Evolutionary conservation across 1,140 invertebrate genomes (phyloP).

Genomic region (Fopius arisanus): DNA sequence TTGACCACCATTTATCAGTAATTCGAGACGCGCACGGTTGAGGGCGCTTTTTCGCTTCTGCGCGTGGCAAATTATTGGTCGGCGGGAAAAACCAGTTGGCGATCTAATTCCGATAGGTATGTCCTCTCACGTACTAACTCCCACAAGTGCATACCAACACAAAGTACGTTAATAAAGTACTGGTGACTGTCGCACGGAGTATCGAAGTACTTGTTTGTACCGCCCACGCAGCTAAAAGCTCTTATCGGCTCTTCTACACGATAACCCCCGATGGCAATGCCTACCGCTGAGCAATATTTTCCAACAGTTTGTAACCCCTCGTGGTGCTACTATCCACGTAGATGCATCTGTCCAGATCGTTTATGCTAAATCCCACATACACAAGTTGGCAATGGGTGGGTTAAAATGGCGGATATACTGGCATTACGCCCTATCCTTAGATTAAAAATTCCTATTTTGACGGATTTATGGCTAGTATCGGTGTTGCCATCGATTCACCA

Average conservation of each 20-base stretch:
- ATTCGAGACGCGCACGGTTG: slow-evolving; percentile 13
- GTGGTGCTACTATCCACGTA: neutral
- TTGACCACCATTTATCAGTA: slow-evolving; percentile 9
- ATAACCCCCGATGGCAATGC: slow-evolving; percentile 26
- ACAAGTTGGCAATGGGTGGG: neutral
- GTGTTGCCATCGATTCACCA: slow-evolving; percentile 19
- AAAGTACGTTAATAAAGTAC: neutral
- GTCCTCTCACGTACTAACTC: neutral
- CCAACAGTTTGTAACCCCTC: neutral
- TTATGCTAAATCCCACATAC: neutral
- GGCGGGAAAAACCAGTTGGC: neutral
- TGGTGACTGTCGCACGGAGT: neutral
- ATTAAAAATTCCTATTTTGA: slow-evolving; percentile 19
- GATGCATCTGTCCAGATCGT: neutral
- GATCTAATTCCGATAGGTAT: slow-evolving; percentile 16
- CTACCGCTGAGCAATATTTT: slow-evolving; percentile 28
- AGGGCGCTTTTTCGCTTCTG: neutral
- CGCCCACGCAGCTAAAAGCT: slow-evolving; percentile 29
- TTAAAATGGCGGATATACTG: neutral
- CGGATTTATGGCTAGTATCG: slow-evolving; percentile 17
- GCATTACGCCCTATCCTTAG: neutral
- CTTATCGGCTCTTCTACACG: slow-evolving; percentile 19
- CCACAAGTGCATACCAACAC: neutral
- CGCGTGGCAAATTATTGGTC: slow-evolving; percentile 4
- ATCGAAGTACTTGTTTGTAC: neutral